A percentile compares a stretch with the other conserved stretches of the same genome.
Conservation (phyloP, 2,797 vertebrate species). For the Acestrorhynchus altus region DNA sequence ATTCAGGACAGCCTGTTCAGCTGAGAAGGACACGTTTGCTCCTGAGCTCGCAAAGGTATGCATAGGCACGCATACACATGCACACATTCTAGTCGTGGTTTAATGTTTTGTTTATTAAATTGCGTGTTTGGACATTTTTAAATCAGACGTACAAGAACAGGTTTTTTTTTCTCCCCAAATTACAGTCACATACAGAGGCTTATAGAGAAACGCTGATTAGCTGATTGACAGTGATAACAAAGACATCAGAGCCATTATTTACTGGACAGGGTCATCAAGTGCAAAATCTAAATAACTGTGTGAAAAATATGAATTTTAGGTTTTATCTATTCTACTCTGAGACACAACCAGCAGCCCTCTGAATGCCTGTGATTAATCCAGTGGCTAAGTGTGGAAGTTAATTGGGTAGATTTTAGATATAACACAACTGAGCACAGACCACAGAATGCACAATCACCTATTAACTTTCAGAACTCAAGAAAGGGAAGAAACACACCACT, state of each 20-base stretch:
- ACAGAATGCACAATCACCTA: neutral
- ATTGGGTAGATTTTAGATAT: neutral
- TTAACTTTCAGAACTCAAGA: neutral
- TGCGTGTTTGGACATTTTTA: too few relatives aligned
- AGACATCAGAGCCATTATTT: neutral
- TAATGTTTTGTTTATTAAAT: too few relatives aligned
- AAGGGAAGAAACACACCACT: neutral
- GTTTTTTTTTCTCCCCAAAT: too few relatives aligned
- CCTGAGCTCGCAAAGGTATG: constrained; percentile 19
- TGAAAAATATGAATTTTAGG: neutral
- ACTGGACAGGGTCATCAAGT: neutral
- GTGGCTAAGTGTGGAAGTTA: constrained; percentile 1
- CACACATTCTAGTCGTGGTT: neutral
- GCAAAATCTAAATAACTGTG: neutral
- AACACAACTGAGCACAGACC: neutral
- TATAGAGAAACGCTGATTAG: constrained; percentile 5
- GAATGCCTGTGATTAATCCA: constrained; percentile 36
- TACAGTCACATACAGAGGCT: too few relatives aligned
- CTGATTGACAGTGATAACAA: neutral
- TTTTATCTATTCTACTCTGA: neutral
- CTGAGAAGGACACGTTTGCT: constrained; percentile 40
- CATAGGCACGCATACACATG: neutral
- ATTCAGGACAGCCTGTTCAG: constrained; percentile 51
- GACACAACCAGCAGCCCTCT: neutral
- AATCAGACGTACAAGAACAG: too few relatives aligned